These are phyloP conservation scores for Girardia tigrina DNA, from an alignment of 2,888 invertebrate genomes.

Conservation along the genomic window DNA sequence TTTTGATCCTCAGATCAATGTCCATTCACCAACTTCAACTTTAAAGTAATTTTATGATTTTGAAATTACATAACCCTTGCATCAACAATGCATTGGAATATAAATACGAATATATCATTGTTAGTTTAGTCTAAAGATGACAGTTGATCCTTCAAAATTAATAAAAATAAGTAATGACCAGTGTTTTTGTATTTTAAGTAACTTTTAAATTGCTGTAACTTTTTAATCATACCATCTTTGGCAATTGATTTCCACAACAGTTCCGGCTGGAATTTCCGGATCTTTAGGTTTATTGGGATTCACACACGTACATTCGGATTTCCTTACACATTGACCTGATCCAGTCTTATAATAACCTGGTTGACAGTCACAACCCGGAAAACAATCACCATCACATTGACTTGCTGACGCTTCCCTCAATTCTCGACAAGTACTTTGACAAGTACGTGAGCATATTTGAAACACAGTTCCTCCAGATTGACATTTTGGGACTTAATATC, in stretches of 20 bases:
- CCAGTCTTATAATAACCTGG: conserved; percentile 26
- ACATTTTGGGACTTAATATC: conserved; percentile 30
- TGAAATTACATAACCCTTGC: too few species aligned
- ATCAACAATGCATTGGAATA: too few species aligned
- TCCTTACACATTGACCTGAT: conserved; percentile 29
- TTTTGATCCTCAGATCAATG: too few species aligned
- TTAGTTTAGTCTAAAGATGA: too few species aligned
- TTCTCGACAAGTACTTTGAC: conserved; percentile 30
- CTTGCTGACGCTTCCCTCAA: conserved; percentile 5
- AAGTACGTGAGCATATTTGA: conserved; percentile 33
- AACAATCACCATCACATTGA: conserved; percentile 31
- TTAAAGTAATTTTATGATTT: too few species aligned
- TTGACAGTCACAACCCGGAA: conserved; percentile 33
- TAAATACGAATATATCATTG: too few species aligned
- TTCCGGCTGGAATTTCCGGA: conserved; percentile 29
- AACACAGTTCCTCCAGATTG: conserved; percentile 24
- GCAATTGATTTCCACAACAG: conserved; percentile 13
- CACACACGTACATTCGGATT: conserved; percentile 33
- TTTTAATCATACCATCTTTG: conserved; percentile 30
- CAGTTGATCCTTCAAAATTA: too few species aligned
- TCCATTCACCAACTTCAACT: too few species aligned
- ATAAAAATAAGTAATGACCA: too few species aligned
- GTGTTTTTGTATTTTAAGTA: too few species aligned
- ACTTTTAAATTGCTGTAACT: too few species aligned
- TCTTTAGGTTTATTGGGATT: conserved; percentile 29